A percentile compares a stretch with the other conserved stretches of the same genome.
Conservation (phyloP, 2,797 vertebrate genomes). For the Pseudocheirus occidentalis region DNA sequence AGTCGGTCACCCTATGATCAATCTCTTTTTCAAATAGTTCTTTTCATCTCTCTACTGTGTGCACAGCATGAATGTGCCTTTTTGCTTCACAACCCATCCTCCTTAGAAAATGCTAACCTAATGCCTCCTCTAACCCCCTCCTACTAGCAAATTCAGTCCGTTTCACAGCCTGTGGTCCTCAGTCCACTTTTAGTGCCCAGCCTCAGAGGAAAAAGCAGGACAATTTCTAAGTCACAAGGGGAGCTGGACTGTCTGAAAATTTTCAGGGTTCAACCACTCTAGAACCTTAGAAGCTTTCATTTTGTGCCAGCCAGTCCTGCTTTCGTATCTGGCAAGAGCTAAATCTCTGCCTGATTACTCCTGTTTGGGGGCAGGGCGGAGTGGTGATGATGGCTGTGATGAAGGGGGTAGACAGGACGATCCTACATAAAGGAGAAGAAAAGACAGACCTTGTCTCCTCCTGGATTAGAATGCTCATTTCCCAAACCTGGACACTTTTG, state of each 20-base stretch:
- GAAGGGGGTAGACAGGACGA: conserved; percentile 48
- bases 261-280: neutral
- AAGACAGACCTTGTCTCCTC: conserved; percentile 38
- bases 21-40: neutral
- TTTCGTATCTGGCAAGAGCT: conserved; percentile 1
- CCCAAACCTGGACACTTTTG: conserved; percentile 77
- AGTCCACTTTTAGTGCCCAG: neutral
- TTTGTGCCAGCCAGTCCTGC: neutral
- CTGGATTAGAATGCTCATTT: conserved; percentile 84
- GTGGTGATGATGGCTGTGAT: neutral
- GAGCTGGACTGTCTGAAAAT: neutral
- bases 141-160: neutral
- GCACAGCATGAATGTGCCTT: neutral
- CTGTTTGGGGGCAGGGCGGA: neutral
- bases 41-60: neutral
- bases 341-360: conserved; percentile 32
- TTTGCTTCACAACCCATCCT: neutral
- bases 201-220: neutral
- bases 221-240: neutral
- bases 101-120: neutral
- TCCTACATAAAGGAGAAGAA: neutral
- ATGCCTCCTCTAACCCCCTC: neutral
- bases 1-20: neutral
- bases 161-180: neutral
- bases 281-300: conserved; percentile 21